Evolutionary conservation across 2,797 vertebrate genomes (phyloP).

Genomic region (Crypturellus tataupa): DNA sequence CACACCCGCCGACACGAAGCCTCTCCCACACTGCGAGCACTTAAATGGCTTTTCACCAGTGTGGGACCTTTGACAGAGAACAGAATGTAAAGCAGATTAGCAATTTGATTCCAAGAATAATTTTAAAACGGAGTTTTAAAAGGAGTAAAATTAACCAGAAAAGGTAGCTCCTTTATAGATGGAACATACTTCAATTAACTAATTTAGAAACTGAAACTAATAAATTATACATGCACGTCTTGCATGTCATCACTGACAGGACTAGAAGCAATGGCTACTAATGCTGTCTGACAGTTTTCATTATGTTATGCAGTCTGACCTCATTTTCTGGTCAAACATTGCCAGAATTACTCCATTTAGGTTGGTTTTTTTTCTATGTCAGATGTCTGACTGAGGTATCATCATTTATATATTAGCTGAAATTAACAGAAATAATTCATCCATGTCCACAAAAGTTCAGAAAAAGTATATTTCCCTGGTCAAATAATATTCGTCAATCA

Average conservation of each 20-base stretch:
- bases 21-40: constrained; percentile 95
- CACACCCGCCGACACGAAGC: constrained; percentile 98
- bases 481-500: background rate
- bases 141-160: background rate
- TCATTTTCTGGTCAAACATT: background rate
- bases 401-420: background rate
- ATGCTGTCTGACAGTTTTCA: background rate
- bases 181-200: background rate
- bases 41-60: constrained; percentile 98
- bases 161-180: background rate
- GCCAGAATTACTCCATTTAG: background rate
- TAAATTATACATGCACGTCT: background rate
- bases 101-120: background rate
- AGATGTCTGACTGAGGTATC: background rate
- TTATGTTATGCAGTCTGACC: background rate
- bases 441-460: background rate
- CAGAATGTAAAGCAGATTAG: background rate
- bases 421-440: background rate
- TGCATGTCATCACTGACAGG: background rate
- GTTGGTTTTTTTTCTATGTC: background rate
- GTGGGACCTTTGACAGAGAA: constrained; percentile 87
- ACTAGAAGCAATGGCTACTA: background rate
- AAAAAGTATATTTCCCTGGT: background rate
- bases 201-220: background rate
- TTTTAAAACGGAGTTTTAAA: background rate